These are phyloP conservation scores for Melanophora roralis DNA, from an alignment of 2,888 invertebrate genomes.

Conservation along the genomic window DNA sequence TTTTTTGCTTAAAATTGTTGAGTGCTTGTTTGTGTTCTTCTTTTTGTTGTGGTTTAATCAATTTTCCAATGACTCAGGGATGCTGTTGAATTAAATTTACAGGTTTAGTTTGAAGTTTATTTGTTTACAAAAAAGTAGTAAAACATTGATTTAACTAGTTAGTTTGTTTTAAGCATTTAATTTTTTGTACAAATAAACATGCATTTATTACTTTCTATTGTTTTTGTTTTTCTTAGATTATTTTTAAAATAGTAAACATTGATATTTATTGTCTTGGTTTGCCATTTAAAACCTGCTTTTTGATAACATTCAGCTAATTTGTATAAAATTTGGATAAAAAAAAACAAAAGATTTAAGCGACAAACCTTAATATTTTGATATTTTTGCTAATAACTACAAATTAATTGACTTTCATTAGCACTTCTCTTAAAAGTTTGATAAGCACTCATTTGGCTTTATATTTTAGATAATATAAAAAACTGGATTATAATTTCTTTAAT, in stretches of 20 bases:
- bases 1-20: neutral
- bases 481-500: too few species aligned
- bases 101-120: neutral
- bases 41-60: neutral
- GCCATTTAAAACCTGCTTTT: neutral
- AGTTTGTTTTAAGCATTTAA: neutral
- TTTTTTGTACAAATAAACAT: too few species aligned
- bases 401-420: too few species aligned
- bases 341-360: conserved; percentile 20
- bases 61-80: neutral
- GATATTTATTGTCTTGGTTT: neutral
- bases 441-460: too few species aligned
- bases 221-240: neutral
- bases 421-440: too few species aligned
- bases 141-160: neutral
- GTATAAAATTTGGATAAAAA: neutral
- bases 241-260: neutral
- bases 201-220: neutral
- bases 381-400: conserved; percentile 14
- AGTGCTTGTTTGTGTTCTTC: neutral
- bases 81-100: neutral
- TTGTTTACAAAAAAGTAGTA: too few species aligned
- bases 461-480: too few species aligned
- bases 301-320: neutral
- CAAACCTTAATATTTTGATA: neutral